These are phyloP conservation scores for Ricordea florida DNA, from an alignment of 92 coral and sea anemone species.

Conservation along the genomic window DNA sequence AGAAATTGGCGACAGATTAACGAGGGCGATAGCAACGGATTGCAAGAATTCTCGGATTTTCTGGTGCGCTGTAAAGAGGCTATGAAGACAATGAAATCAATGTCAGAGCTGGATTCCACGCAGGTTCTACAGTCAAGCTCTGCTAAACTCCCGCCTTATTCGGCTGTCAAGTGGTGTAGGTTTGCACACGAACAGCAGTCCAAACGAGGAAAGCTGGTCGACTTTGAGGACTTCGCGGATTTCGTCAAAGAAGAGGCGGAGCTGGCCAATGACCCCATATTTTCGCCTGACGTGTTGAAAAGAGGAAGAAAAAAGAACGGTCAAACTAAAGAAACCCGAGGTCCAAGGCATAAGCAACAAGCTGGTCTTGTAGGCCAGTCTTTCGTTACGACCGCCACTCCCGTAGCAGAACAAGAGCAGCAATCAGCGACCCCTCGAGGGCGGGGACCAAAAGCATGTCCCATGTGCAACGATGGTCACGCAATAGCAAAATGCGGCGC, in stretches of 20 bases:
- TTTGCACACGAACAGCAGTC: conserved; percentile 31
- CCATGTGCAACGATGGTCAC: conserved; percentile 5
- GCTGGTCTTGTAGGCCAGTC: neutral
- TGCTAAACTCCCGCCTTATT: conserved; percentile 59
- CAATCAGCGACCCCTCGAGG: neutral
- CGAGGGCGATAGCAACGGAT: too few relatives aligned
- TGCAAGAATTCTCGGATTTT: too few relatives aligned
- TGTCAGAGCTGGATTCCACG: conserved; percentile 33
- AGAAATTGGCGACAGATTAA: conserved; percentile 48
- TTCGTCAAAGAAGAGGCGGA: conserved; percentile 49
- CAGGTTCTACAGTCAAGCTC: conserved; percentile 3
- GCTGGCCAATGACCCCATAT: conserved; percentile 53
- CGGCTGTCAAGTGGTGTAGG: conserved; percentile 66
- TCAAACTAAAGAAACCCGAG: neutral
- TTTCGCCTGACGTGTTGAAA: conserved; percentile 36
- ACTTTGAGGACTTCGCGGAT: conserved; percentile 19
- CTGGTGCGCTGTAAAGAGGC: too few relatives aligned
- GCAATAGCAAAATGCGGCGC: conserved; percentile 3
- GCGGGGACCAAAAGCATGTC: neutral
- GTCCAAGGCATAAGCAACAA: neutral
- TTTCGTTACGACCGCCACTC: neutral
- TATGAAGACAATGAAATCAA: conserved; percentile 17
- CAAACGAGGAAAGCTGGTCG: neutral
- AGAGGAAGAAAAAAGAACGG: conserved; percentile 19
- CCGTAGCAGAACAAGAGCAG: too few relatives aligned